Percentiles rank a stretch among this genome's conserved stretches.
These are phyloP conservation scores for Xanthorhoe designata DNA, from an alignment of 2,888 invertebrate genomes.

Conservation along the genomic window DNA sequence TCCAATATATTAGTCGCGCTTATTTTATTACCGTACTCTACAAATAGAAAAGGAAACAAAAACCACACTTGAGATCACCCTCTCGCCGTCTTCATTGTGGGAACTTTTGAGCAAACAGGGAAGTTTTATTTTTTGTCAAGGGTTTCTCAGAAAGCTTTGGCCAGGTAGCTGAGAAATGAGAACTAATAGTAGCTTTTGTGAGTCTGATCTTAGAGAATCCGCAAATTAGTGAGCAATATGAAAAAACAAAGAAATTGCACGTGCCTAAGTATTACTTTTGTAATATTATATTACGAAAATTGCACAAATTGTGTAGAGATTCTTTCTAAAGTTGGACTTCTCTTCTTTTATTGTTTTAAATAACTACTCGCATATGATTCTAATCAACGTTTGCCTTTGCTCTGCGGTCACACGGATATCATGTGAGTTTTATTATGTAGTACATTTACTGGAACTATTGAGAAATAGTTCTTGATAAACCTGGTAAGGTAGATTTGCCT, in stretches of 20 bases:
- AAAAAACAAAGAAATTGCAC: conserved; percentile 23
- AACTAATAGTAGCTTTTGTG: conserved; percentile 66
- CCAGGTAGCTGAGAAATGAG: conserved; percentile 71
- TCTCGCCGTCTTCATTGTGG: conserved; percentile 74
- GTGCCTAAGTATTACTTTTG: background rate
- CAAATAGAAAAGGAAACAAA: conserved; percentile 77
- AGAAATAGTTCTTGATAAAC: conserved; percentile 35
- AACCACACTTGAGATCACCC: conserved; percentile 80
- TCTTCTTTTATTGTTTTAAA: conserved; percentile 27
- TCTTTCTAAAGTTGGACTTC: conserved; percentile 6
- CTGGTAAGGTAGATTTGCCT: conserved; percentile 1
- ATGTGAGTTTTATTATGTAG: conserved; percentile 26
- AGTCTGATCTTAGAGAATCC: conserved; percentile 47
- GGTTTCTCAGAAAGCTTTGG: conserved; percentile 67
- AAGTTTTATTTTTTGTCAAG: conserved; percentile 67
- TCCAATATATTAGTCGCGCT: conserved; percentile 59
- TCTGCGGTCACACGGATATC: conserved; percentile 45
- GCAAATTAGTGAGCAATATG: conserved; percentile 47
- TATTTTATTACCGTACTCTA: conserved; percentile 74
- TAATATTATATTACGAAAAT: background rate
- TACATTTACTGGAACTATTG: conserved; percentile 32
- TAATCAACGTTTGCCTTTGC: conserved; percentile 17
- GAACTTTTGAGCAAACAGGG: conserved; percentile 73
- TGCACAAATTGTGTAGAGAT: conserved; percentile 1
- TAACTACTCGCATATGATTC: conserved; percentile 14